A percentile compares a stretch with the other conserved stretches of the same genome.
Evolutionary conservation across 1,140 invertebrate genomes (phyloP).

Genomic region (Drosophila melanogaster): DNA sequence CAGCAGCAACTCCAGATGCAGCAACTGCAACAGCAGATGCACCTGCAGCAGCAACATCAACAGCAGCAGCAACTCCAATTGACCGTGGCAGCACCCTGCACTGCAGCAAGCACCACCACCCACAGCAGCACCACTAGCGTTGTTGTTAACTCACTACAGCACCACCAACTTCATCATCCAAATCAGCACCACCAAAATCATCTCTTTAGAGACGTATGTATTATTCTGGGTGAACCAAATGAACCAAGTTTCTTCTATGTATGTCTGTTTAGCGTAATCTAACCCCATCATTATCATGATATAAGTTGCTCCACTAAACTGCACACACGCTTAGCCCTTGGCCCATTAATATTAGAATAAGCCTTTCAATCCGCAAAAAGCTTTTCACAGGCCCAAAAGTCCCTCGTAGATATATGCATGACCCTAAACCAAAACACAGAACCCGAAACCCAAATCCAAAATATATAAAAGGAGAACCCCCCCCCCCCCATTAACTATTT

Average conservation of each 20-base stretch:
- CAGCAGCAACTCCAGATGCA: constrained; percentile 54
- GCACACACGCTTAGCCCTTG: constrained; percentile 15
- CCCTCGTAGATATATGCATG: constrained; percentile 34
- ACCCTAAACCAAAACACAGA: background rate
- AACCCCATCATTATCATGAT: constrained; percentile 29
- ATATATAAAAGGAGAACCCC: constrained; percentile 28
- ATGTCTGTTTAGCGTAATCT: constrained; percentile 34
- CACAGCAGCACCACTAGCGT: constrained; percentile 81
- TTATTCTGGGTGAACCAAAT: constrained; percentile 57
- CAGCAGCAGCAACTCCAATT: constrained; percentile 49
- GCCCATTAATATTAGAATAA: constrained; percentile 51
- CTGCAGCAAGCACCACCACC: constrained; percentile 75
- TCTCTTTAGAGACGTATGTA: constrained; percentile 85
- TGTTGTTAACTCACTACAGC: constrained; percentile 84
- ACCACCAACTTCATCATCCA: constrained; percentile 84
- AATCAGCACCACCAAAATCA: constrained; percentile 85
- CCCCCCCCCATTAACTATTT: constrained; percentile 79
- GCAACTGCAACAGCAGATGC: constrained; percentile 48
- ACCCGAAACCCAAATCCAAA: constrained; percentile 4
- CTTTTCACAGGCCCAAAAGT: constrained; percentile 19
- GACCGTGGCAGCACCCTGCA: constrained; percentile 48
- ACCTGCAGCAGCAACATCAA: constrained; percentile 25
- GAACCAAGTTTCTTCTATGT: constrained; percentile 38
- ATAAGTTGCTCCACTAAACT: constrained; percentile 35
- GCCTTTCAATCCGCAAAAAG: constrained; percentile 49